phyloP scores from a whole-genome alignment of 23 tunicate genomes.

The Clavelina lepadiformis region DNA sequence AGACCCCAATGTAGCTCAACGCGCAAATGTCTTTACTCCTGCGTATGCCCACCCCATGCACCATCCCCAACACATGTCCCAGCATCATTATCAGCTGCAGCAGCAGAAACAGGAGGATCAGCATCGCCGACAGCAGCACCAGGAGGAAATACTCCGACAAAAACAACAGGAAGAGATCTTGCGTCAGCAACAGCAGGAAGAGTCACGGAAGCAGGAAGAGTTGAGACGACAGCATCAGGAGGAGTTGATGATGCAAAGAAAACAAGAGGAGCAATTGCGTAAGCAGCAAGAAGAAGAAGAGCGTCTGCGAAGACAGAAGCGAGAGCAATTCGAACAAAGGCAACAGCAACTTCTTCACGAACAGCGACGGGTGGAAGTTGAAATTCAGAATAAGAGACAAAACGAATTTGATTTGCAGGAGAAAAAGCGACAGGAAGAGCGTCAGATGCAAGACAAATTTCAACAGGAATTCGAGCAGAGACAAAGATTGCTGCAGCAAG shows the following conservation, averaged over 20 bases:
- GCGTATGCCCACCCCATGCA: slow-evolving; percentile 62
- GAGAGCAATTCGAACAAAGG: not conserved
- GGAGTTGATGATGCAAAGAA: not conserved
- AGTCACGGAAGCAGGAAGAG: not conserved
- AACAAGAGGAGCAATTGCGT: not conserved
- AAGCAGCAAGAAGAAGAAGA: not conserved
- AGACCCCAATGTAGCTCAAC: slow-evolving; percentile 9
- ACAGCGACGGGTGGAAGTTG: slow-evolving; percentile 3
- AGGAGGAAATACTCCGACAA: slow-evolving; percentile 2
- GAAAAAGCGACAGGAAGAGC: slow-evolving; percentile 36
- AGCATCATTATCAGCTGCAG: slow-evolving; percentile 26
- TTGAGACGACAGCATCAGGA: not conserved
- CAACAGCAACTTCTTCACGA: not conserved
- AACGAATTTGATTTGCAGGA: slow-evolving; percentile 15
- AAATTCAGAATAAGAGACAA: not conserved
- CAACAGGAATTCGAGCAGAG: slow-evolving; percentile 36
- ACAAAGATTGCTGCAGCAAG: slow-evolving; percentile 28
- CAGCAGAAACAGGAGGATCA: slow-evolving; percentile 24
- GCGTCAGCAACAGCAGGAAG: slow-evolving; percentile 3
- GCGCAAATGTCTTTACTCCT: slow-evolving; percentile 43
- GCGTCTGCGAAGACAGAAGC: too few relatives aligned
- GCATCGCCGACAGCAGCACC: slow-evolving; percentile 16
- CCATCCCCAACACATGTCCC: slow-evolving; percentile 38
- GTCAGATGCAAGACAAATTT: slow-evolving; percentile 31
- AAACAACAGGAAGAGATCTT: not conserved